Conservation (phyloP, 2,888 invertebrate genomes). For the Melanostoma scalare region DNA sequence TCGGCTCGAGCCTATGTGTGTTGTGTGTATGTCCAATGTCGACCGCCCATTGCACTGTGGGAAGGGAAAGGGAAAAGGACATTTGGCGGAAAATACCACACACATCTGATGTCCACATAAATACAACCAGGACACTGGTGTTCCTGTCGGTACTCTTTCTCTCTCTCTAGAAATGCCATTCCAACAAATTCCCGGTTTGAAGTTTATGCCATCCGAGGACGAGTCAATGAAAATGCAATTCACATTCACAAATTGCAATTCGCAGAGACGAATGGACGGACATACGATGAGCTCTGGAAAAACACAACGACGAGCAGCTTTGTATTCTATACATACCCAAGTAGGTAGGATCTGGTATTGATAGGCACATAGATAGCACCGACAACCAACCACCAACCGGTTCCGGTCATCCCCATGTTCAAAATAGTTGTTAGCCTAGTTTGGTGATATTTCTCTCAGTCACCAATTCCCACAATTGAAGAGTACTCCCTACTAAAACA, state of each 20-base stretch:
- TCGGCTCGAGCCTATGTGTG: conserved; percentile 15
- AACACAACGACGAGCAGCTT: conserved; percentile 19
- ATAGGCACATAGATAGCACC: conserved; percentile 3
- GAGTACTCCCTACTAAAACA: conserved; percentile 5
- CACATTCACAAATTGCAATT: conserved; percentile 72
- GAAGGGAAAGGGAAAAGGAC: conserved; percentile 24
- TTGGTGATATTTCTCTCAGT: conserved; percentile 62
- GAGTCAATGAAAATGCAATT: conserved; percentile 73
- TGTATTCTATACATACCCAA: background rate
- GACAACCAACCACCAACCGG: conserved; percentile 29
- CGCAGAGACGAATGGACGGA: conserved; percentile 58
- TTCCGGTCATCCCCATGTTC: conserved; percentile 61
- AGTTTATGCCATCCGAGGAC: conserved; percentile 71
- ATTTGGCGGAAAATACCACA: conserved; percentile 54
- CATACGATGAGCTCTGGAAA: conserved; percentile 51
- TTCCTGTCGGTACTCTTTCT: conserved; percentile 19
- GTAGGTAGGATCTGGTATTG: conserved; percentile 8
- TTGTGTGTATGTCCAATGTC: background rate
- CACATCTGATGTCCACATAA: conserved; percentile 66
- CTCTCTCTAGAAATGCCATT: conserved; percentile 57
- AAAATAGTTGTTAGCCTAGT: conserved; percentile 71
- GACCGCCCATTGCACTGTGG: background rate
- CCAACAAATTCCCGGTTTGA: conserved; percentile 63
- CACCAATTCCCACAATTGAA: conserved; percentile 4
- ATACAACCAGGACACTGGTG: conserved; percentile 49